These are phyloP conservation scores for Mythimna loreyi DNA, from an alignment of 2,888 invertebrate genomes.

Conservation along the genomic window DNA sequence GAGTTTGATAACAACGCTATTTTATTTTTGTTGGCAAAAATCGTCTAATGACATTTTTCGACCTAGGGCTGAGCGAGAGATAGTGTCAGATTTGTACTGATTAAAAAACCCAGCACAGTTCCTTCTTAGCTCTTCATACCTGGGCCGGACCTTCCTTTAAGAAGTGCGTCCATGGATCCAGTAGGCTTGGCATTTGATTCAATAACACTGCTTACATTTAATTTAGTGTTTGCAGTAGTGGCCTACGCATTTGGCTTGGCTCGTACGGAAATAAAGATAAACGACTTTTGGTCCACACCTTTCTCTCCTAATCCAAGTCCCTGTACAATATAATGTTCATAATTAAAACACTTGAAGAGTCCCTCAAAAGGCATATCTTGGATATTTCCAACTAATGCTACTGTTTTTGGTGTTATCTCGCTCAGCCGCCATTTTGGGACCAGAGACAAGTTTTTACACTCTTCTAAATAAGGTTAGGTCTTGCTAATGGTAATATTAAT, in stretches of 20 bases:
- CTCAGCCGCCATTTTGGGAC: slow-evolving; percentile 73
- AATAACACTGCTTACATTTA: neutral
- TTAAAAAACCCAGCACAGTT: too few relatives aligned
- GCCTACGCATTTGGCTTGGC: neutral
- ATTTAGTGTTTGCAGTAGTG: neutral
- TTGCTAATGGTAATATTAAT: slow-evolving; percentile 81
- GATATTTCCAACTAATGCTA: slow-evolving; percentile 74
- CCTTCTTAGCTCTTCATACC: too few relatives aligned
- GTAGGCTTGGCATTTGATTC: neutral
- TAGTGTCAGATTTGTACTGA: too few relatives aligned
- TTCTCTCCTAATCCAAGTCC: slow-evolving; percentile 60
- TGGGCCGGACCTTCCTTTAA: too few relatives aligned
- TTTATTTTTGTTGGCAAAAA: too few relatives aligned
- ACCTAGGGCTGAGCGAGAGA: too few relatives aligned
- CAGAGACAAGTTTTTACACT: slow-evolving; percentile 76
- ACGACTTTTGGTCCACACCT: slow-evolving; percentile 43
- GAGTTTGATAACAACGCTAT: neutral
- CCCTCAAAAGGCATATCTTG: slow-evolving; percentile 79
- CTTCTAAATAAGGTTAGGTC: slow-evolving; percentile 73
- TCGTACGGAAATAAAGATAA: slow-evolving; percentile 45
- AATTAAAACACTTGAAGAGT: slow-evolving; percentile 64
- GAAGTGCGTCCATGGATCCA: too few relatives aligned
- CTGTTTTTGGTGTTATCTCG: slow-evolving; percentile 75
- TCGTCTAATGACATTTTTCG: too few relatives aligned
- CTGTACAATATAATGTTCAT: slow-evolving; percentile 42